Evolutionary conservation across 1,140 invertebrate genomes (phyloP).

Genomic region (Musca vetustissima): DNA sequence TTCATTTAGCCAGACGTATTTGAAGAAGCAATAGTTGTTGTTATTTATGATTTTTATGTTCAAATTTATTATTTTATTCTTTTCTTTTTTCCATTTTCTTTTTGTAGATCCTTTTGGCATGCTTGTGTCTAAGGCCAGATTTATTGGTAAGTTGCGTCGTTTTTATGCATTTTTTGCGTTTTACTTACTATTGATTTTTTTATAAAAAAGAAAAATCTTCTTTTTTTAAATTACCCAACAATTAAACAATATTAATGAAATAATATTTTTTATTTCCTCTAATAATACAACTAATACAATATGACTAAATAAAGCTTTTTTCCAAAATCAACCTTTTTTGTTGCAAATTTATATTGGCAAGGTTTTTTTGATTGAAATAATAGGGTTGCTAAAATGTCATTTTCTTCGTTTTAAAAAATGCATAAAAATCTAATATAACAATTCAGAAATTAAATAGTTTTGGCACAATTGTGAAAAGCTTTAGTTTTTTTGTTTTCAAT

Average conservation of each 20-base stretch:
- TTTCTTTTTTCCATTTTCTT: slow-evolving; percentile 29
- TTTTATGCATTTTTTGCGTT: slow-evolving; percentile 29
- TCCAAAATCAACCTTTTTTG: neutral
- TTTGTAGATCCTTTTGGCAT: slow-evolving; percentile 70
- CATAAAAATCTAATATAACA: no score
- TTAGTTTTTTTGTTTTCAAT: no score
- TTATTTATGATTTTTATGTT: slow-evolving; percentile 12
- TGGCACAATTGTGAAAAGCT: no score
- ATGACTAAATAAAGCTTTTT: neutral
- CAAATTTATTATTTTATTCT: slow-evolving; percentile 29
- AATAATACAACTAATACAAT: no score
- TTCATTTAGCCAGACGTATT: no score
- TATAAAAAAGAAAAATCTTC: no score
- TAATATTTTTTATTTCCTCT: neutral
- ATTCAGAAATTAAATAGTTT: no score
- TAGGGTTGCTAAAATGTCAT: no score
- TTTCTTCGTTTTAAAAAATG: no score
- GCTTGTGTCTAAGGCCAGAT: slow-evolving; percentile 71
- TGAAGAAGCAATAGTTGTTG: neutral
- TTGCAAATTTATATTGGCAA: no score
- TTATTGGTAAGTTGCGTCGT: slow-evolving; percentile 64
- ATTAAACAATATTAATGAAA: neutral
- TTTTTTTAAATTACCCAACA: neutral
- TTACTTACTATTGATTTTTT: neutral
- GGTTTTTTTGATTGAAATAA: no score